A percentile compares a stretch with the other conserved stretches of the same genome.
Conservation (phyloP, 2,797 vertebrate genomes). For the Phyllotis vaccarum region DNA sequence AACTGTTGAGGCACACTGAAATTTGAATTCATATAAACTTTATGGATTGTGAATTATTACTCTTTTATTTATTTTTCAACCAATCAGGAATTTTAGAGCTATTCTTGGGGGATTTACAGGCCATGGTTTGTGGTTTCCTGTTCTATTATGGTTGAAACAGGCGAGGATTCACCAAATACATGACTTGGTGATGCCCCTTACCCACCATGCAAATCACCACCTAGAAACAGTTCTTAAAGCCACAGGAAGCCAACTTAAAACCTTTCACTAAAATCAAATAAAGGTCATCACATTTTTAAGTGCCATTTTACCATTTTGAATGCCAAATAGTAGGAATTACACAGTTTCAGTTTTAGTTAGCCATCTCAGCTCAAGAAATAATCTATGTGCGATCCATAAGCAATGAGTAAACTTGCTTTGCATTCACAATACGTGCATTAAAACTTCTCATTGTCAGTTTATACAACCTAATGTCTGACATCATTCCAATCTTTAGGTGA, state of each 20-base stretch:
- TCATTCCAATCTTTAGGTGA: background rate
- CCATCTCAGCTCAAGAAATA: background rate
- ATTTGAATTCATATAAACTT: slow-evolving; percentile 48
- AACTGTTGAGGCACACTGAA: slow-evolving; percentile 27
- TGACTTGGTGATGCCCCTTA: background rate
- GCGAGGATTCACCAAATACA: background rate
- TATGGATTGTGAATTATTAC: slow-evolving; percentile 32
- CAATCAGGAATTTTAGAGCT: slow-evolving; percentile 28
- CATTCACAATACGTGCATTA: background rate
- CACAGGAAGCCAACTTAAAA: slow-evolving; percentile 35
- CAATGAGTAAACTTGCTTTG: background rate
- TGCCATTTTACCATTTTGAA: background rate
- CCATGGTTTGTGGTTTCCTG: background rate
- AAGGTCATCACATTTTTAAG: background rate
- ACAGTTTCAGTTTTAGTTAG: slow-evolving; percentile 23
- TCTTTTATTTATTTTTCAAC: slow-evolving; percentile 66
- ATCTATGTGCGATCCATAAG: background rate
- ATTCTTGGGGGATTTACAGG: background rate
- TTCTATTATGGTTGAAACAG: background rate
- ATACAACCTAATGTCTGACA: background rate
- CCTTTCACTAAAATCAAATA: slow-evolving; percentile 38
- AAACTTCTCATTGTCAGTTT: background rate
- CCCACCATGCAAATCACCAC: background rate
- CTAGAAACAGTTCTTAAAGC: background rate
- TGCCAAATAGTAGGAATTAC: background rate